phyloP scores from a whole-genome alignment of 2,888 invertebrate genomes.

The Tuta absoluta region DNA sequence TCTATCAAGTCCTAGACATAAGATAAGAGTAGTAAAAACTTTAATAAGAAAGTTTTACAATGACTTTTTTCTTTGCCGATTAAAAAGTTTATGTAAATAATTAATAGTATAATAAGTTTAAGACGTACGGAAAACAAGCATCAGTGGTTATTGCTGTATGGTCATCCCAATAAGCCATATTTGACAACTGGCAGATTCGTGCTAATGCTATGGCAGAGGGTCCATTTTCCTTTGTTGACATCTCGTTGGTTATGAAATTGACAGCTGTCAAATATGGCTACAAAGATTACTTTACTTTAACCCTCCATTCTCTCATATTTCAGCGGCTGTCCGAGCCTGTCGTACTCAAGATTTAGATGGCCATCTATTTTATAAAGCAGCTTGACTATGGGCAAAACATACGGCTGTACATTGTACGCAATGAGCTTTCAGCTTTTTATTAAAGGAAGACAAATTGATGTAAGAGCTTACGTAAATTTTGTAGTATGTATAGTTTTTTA shows the following conservation, averaged over 20 bases:
- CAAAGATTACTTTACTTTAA: too few relatives aligned
- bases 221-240: too few relatives aligned
- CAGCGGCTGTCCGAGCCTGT: constrained; percentile 1
- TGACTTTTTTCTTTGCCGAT: background rate
- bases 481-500: background rate
- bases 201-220: too few relatives aligned
- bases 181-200: too few relatives aligned
- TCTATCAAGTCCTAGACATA: too few relatives aligned
- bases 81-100: background rate
- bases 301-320: constrained; percentile 1
- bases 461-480: background rate
- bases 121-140: background rate
- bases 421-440: background rate
- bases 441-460: constrained; percentile 4
- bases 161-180: too few relatives aligned
- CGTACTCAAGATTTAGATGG: constrained; percentile 4
- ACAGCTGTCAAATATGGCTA: too few relatives aligned
- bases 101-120: background rate
- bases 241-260: too few relatives aligned
- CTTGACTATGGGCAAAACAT: background rate
- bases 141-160: background rate
- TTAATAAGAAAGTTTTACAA: background rate
- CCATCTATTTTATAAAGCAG: constrained; percentile 7
- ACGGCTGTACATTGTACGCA: constrained; percentile 1
- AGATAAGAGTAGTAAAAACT: background rate